These are phyloP conservation scores for Plebejus anna DNA, from an alignment of 2,888 invertebrate genomes.

Conservation along the genomic window DNA sequence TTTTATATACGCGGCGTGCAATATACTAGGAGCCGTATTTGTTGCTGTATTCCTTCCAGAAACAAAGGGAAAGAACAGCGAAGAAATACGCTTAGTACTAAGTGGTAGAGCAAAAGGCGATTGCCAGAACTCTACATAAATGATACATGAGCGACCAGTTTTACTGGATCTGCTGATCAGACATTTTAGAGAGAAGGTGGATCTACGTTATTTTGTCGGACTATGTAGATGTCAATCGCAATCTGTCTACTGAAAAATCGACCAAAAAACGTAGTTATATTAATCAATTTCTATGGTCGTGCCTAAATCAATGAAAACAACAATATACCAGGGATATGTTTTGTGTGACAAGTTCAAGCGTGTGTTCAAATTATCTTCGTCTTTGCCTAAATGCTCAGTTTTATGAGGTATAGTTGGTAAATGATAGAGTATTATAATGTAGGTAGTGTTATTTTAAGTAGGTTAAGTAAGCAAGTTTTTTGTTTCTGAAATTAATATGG, in stretches of 20 bases:
- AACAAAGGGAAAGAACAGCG: slow-evolving; percentile 54
- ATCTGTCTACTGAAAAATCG: neutral
- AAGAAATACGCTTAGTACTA: slow-evolving; percentile 43
- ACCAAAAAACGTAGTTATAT: neutral
- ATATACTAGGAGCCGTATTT: slow-evolving; percentile 46
- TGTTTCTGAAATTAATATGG: too few relatives aligned
- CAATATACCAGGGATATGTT: neutral
- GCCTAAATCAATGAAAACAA: neutral
- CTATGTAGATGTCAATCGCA: neutral
- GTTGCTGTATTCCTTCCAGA: slow-evolving; percentile 52
- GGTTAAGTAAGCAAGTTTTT: too few relatives aligned
- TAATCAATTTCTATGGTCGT: neutral
- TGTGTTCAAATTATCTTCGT: neutral
- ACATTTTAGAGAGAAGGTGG: neutral
- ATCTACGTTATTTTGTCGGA: neutral
- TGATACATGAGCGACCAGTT: too few relatives aligned
- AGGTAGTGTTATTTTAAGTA: neutral
- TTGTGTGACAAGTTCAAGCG: neutral
- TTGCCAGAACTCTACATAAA: neutral
- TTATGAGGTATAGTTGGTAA: neutral
- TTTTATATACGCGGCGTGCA: slow-evolving; percentile 49
- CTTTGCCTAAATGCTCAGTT: neutral
- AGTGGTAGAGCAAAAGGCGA: slow-evolving; percentile 1
- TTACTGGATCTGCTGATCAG: neutral
- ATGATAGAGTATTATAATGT: neutral